These are phyloP conservation scores for Callipepla squamata DNA, from an alignment of 2,113 vertebrate genomes.

Conservation along the genomic window DNA sequence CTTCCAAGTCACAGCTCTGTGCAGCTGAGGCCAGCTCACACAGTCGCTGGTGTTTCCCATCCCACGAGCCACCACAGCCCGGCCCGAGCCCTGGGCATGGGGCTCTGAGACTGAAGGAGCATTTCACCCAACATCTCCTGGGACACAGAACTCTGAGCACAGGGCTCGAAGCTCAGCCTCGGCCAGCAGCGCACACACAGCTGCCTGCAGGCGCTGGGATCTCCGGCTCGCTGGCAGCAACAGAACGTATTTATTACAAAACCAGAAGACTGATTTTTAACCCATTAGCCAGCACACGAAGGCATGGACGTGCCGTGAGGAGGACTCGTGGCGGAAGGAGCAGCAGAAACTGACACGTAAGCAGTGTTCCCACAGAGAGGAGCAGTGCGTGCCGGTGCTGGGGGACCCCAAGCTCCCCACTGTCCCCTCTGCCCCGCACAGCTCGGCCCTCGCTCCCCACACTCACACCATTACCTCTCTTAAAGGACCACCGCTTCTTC, in stretches of 20 bases:
- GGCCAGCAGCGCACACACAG: not conserved
- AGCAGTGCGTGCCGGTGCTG: accelerated
- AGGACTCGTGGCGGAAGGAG: not conserved
- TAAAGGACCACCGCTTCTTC: conserved; percentile 96
- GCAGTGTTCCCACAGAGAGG: not conserved
- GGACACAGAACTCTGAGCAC: not conserved
- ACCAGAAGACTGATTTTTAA: conserved; percentile 47
- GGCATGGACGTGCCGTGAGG: not conserved
- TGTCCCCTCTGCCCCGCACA: not conserved
- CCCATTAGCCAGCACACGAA: conserved; percentile 1
- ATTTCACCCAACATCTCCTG: not conserved
- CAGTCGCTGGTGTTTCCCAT: not conserved
- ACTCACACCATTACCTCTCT: conserved; percentile 84
- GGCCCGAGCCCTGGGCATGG: accelerated
- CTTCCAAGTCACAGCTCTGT: not conserved
- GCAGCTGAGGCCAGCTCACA: not conserved
- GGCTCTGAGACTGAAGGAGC: not conserved
- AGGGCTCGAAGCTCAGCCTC: not conserved
- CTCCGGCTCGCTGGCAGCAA: not conserved
- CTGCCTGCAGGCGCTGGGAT: not conserved
- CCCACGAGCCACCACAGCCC: not conserved
- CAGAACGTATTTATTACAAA: not conserved
- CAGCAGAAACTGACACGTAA: accelerated
- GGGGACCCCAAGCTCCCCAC: accelerated
- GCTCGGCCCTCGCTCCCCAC: not conserved